These are phyloP conservation scores for Cervus canadensis DNA, from an alignment of 2,113 vertebrate species.

Conservation along the genomic window DNA sequence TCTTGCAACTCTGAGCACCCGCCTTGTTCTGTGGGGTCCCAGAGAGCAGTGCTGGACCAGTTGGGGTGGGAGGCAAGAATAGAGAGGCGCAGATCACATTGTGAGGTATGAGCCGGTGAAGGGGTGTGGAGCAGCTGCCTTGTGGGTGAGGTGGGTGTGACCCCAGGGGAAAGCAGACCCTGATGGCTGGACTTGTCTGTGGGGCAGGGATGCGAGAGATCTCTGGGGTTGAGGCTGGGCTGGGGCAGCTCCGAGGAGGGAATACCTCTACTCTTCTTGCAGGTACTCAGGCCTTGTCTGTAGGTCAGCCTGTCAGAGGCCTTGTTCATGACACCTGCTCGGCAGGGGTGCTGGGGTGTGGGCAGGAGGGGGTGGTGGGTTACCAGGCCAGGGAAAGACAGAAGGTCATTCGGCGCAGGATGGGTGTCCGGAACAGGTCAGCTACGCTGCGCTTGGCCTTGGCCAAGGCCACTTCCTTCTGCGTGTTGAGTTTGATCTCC, in stretches of 20 bases:
- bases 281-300: background rate
- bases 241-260: background rate
- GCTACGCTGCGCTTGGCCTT: slow-evolving; percentile 36
- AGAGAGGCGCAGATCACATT: background rate
- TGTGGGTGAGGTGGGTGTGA: background rate
- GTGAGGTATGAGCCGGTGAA: background rate
- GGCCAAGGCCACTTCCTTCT: slow-evolving; percentile 80
- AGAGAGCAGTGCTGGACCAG: background rate
- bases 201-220: background rate
- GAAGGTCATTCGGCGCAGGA: slow-evolving; percentile 52
- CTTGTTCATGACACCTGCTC: background rate
- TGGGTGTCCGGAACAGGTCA: slow-evolving; percentile 57
- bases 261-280: background rate
- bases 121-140: background rate
- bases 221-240: background rate
- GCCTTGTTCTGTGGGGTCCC: background rate
- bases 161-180: background rate
- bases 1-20: background rate
- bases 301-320: background rate
- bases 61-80: background rate
- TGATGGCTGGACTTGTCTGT: background rate
- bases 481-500: slow-evolving; percentile 84
- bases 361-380: background rate
- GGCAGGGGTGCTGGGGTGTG: background rate
- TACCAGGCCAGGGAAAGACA: slow-evolving; percentile 69